These are phyloP conservation scores for Heterocephalus glaber DNA, from an alignment of 2,113 vertebrate species.

Conservation along the genomic window DNA sequence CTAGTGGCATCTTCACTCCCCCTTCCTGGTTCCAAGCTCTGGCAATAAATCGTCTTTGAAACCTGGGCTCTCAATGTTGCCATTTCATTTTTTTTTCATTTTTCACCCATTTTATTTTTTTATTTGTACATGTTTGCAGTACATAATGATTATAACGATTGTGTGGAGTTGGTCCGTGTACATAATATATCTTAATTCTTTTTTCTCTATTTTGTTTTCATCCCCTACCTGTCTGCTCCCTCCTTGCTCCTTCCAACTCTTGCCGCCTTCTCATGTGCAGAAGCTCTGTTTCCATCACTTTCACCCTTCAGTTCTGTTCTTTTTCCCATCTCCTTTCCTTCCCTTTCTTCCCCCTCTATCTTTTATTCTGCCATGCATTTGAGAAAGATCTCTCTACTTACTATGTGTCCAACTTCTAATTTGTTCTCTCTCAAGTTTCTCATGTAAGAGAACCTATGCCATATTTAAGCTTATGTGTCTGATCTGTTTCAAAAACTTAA, in stretches of 20 bases:
- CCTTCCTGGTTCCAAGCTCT: background rate
- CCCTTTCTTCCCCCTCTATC: background rate
- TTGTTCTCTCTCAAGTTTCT: background rate
- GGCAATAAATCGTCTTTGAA: background rate
- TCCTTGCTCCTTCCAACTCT: background rate
- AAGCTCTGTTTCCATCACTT: background rate
- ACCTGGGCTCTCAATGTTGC: background rate
- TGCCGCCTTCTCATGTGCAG: background rate
- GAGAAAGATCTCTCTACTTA: background rate
- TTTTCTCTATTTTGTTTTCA: background rate
- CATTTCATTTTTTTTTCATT: background rate
- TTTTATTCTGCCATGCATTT: background rate
- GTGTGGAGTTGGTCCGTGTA: too few relatives aligned
- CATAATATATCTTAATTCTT: too few relatives aligned
- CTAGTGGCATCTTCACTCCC: background rate
- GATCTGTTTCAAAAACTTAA: background rate
- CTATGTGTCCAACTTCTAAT: background rate
- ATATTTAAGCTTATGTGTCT: background rate
- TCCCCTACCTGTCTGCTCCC: too few relatives aligned
- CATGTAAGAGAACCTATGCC: background rate
- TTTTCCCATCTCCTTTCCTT: background rate
- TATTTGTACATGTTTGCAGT: background rate
- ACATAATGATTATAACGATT: background rate
- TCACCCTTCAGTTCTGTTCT: background rate
- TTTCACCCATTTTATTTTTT: background rate